Conservation (phyloP, 2,113 vertebrate species). For the Sander vitreus region DNA sequence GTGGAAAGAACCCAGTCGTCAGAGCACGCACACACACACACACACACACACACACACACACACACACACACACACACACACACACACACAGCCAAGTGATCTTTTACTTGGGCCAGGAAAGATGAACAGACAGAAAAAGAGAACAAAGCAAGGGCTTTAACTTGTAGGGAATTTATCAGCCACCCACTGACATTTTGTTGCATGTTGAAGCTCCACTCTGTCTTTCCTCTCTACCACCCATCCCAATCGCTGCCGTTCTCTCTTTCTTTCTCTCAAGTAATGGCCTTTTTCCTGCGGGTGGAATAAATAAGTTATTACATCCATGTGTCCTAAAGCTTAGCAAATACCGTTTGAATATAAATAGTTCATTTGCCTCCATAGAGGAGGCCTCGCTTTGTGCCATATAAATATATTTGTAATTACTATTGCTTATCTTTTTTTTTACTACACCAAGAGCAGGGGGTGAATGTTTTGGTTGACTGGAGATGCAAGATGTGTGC, state of each 20-base stretch:
- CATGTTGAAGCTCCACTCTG: slow-evolving; percentile 50
- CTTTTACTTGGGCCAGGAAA: slow-evolving; percentile 55
- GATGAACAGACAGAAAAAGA: slow-evolving; percentile 56
- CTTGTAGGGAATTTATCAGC: slow-evolving; percentile 61
- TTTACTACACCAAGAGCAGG: slow-evolving; percentile 21
- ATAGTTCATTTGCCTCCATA: slow-evolving; percentile 70
- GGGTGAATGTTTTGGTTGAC: slow-evolving; percentile 65
- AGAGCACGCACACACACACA: slow-evolving; percentile 12
- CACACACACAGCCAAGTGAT: slow-evolving; percentile 50
- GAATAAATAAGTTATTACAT: slow-evolving; percentile 77
- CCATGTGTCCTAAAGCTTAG: slow-evolving; percentile 71
- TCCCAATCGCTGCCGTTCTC: slow-evolving; percentile 16
- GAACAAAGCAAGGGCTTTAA: slow-evolving; percentile 61
- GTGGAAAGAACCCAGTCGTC: slow-evolving; percentile 55
- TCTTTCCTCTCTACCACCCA: slow-evolving; percentile 30
- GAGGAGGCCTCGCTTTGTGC: slow-evolving; percentile 46
- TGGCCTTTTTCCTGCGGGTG: slow-evolving; percentile 59
- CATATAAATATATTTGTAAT: slow-evolving; percentile 68
- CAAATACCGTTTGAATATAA: slow-evolving; percentile 74
- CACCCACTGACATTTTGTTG: slow-evolving; percentile 62
- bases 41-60: slow-evolving; percentile 32
- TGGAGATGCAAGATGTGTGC: slow-evolving; percentile 60
- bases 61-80: slow-evolving; percentile 40
- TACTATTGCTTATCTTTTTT: slow-evolving; percentile 32
- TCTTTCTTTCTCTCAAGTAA: slow-evolving; percentile 43